Conservation (phyloP, 2,113 vertebrate genomes). For the Eulemur rufifrons region DNA sequence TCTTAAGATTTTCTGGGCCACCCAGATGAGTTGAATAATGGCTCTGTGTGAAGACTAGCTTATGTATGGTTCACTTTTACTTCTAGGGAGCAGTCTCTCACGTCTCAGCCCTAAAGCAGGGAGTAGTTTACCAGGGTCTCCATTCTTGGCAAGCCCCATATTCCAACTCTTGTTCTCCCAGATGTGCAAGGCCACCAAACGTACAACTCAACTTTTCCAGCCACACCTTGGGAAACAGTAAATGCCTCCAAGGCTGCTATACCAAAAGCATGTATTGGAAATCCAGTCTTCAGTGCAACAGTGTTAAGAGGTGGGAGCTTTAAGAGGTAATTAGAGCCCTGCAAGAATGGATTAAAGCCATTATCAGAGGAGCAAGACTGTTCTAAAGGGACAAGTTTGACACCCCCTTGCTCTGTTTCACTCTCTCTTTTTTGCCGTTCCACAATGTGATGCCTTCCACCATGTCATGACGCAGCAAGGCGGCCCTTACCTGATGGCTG, state of each 20-base stretch:
- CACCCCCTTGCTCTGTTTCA: background rate
- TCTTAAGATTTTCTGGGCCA: background rate
- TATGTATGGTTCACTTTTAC: background rate
- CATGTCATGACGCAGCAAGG: background rate
- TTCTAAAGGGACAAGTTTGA: background rate
- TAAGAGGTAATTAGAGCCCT: background rate
- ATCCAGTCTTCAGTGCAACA: background rate
- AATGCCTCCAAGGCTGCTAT: background rate
- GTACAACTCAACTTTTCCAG: background rate
- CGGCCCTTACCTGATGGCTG: background rate
- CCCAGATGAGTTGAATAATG: background rate
- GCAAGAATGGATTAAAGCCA: background rate
- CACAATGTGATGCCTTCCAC: background rate
- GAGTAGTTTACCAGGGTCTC: background rate
- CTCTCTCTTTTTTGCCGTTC: too few relatives aligned
- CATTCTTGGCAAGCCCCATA: background rate
- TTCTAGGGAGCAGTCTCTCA: background rate
- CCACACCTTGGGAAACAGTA: background rate
- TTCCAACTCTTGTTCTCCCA: background rate
- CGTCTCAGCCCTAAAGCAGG: background rate
- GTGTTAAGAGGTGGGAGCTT: background rate
- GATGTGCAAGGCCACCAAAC: background rate
- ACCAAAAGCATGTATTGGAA: background rate
- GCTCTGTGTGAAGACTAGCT: background rate
- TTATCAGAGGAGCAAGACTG: background rate